phyloP scores from a whole-genome alignment of 1,140 invertebrate species.

The Pseudachorutes palmiensis region DNA sequence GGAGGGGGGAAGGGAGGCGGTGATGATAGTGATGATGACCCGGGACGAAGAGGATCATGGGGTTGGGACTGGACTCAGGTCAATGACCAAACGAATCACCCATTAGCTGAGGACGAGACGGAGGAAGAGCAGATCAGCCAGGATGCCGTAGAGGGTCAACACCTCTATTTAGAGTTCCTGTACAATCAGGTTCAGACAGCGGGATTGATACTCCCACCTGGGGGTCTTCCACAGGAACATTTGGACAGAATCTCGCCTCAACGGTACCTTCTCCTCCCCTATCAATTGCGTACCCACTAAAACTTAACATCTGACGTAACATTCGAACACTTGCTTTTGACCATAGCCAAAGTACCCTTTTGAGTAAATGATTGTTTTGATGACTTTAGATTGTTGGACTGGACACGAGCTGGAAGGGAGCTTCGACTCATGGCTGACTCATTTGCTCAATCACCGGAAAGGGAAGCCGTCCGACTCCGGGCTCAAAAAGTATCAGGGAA shows the following conservation, averaged over 20 bases:
- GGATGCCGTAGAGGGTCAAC: neutral
- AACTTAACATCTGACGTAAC: neutral
- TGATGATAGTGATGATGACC: neutral
- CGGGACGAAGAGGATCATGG: neutral
- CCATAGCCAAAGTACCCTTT: neutral
- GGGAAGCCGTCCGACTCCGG: slow-evolving; percentile 23
- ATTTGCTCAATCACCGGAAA: slow-evolving; percentile 29
- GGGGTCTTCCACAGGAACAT: neutral
- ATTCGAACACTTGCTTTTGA: neutral
- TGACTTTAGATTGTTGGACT: slow-evolving; percentile 16
- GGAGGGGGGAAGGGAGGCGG: neutral
- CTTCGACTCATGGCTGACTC: slow-evolving; percentile 35
- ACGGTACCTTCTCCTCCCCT: neutral
- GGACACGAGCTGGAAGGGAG: slow-evolving; percentile 31
- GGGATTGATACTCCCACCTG: neutral
- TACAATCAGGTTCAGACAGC: neutral
- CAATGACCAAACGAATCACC: neutral
- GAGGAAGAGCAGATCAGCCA: neutral
- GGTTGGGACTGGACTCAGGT: neutral
- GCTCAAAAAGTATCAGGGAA: slow-evolving; percentile 20
- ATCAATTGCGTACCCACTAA: neutral
- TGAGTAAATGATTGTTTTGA: neutral
- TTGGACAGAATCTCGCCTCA: neutral
- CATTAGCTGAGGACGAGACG: neutral
- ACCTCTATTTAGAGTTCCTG: neutral